phyloP scores from a whole-genome alignment of 2,888 invertebrate genomes.

The Elgonia sp. region DNA sequence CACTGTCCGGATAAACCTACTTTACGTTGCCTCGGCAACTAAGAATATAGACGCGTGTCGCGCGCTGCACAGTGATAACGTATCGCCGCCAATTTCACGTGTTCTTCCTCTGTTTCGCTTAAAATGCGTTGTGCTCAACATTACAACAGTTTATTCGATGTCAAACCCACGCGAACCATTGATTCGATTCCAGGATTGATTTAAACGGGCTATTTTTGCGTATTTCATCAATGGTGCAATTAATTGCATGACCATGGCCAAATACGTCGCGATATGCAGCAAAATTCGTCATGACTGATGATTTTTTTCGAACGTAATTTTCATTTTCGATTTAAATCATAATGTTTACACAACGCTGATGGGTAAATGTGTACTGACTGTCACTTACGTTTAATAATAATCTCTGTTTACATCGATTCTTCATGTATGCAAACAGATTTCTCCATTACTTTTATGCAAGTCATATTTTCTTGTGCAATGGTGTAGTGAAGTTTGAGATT shows the following conservation, averaged over 20 bases:
- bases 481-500: no score
- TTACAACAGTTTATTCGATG: constrained; percentile 21
- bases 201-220: constrained; percentile 35
- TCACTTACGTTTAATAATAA: constrained; percentile 26
- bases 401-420: constrained; percentile 24
- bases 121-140: constrained; percentile 21
- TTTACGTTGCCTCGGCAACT: constrained; percentile 73
- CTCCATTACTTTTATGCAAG: constrained; percentile 15
- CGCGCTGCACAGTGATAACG: constrained; percentile 42
- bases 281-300: neutral
- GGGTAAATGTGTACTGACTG: constrained; percentile 14
- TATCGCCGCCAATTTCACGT: constrained; percentile 48
- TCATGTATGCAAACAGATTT: constrained; percentile 34
- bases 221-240: constrained; percentile 19
- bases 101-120: constrained; percentile 44
- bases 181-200: constrained; percentile 47
- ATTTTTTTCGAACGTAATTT: neutral
- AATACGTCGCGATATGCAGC: neutral
- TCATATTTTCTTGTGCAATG: constrained; percentile 23
- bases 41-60: constrained; percentile 70
- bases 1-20: constrained; percentile 72
- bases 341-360: constrained; percentile 2
- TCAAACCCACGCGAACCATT: constrained; percentile 26
- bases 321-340: neutral
- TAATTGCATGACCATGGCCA: constrained; percentile 15